phyloP scores from a whole-genome alignment of 2,797 vertebrate species.

The Arrhamphus sclerolepis region DNA sequence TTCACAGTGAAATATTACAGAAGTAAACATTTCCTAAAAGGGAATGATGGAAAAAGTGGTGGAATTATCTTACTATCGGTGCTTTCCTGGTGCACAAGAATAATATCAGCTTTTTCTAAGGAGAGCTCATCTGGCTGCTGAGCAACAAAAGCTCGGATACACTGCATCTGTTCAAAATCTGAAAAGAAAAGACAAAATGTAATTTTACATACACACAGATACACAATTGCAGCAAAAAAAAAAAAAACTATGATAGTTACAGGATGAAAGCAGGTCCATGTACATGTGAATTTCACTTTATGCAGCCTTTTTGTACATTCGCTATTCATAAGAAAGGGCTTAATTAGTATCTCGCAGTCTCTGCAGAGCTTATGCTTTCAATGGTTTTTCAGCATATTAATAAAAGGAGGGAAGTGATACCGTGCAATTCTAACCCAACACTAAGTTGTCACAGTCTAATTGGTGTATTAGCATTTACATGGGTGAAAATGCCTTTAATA shows the following conservation, averaged over 20 bases:
- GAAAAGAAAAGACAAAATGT: conserved; percentile 22
- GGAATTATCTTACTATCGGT: conserved; percentile 86
- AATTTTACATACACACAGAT: neutral
- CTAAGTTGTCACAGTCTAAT: too few species aligned
- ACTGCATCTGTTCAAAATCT: conserved; percentile 92
- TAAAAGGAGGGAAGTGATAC: too few species aligned
- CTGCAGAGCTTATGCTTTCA: too few species aligned
- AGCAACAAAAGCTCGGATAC: conserved; percentile 86
- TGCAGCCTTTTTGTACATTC: neutral
- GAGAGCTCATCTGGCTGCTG: conserved; percentile 94
- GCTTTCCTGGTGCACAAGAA: conserved; percentile 89
- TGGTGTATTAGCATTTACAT: too few species aligned
- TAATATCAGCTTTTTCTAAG: conserved; percentile 93
- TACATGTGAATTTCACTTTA: neutral
- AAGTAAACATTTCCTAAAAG: neutral
- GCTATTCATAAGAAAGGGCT: neutral
- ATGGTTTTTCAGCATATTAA: too few species aligned
- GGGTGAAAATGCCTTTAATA: too few species aligned
- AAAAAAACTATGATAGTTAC: neutral
- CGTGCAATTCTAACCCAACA: too few species aligned
- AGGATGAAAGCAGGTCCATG: neutral
- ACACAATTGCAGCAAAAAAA: neutral
- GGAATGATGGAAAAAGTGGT: neutral
- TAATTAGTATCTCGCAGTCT: neutral
- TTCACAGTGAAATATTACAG: neutral